Evolutionary conservation across 2,888 invertebrate species (phyloP).

Genomic region (Blastobasis lacticolella): DNA sequence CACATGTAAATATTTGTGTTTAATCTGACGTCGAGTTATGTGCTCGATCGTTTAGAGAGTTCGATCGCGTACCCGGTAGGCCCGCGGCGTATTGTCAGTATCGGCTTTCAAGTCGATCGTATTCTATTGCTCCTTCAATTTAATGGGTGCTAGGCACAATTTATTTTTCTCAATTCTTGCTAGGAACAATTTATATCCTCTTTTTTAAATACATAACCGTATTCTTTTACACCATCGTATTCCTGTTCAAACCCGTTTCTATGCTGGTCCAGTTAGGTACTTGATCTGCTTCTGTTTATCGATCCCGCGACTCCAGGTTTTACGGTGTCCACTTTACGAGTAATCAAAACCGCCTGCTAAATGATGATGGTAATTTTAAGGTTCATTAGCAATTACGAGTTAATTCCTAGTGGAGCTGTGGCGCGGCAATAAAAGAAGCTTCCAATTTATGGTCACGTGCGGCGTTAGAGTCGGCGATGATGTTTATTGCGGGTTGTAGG

Average conservation of each 20-base stretch:
- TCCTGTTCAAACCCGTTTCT: no score
- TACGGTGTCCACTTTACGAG: background rate
- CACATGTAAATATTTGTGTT: slow-evolving; percentile 62
- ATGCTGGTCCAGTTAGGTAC: background rate
- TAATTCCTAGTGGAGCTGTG: slow-evolving; percentile 46
- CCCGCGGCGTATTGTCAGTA: background rate
- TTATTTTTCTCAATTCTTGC: no score
- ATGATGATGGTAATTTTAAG: slow-evolving; percentile 27
- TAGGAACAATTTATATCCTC: no score
- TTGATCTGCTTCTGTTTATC: background rate
- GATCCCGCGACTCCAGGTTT: background rate
- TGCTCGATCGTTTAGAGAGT: slow-evolving; percentile 31
- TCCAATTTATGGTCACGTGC: slow-evolving; percentile 53
- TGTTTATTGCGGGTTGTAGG: slow-evolving; percentile 48
- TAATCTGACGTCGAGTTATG: slow-evolving; percentile 52
- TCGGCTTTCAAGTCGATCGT: no score
- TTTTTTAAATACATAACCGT: no score
- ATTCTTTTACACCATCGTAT: no score
- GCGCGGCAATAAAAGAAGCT: slow-evolving; percentile 48
- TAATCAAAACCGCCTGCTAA: background rate
- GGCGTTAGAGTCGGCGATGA: slow-evolving; percentile 41
- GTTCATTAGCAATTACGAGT: slow-evolving; percentile 52
- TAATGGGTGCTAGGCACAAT: no score
- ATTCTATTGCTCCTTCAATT: no score
- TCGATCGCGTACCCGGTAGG: slow-evolving; percentile 11